Base-by-base conservation (phyloP, 2,797 vertebrate genomes). In the Sebastes jordani region DNA sequence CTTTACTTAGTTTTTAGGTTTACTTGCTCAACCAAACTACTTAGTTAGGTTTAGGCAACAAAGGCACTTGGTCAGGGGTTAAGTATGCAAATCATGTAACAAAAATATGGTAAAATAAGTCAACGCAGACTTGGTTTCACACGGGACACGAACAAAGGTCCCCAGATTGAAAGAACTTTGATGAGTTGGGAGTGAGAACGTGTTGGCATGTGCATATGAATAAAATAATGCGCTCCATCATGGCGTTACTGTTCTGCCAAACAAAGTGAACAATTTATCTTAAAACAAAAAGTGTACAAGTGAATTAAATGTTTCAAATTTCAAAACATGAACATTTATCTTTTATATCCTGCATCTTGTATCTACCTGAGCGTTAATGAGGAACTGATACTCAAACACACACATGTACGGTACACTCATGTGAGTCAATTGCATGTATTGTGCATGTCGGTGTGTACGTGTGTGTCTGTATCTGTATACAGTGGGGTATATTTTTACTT, bases 401-500 rank as follows among this genome's bases (percentile, higher is more conserved):
- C 62, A 76, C 52, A 29, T 13, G 11, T 16, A 22, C 6, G 1
- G 9, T 16, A 20, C 23, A 22, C 52, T 69, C 2, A 54, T 38
- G 36, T 29, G 74, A 89, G 74, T 74, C 11, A 49, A 20, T 11
- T 58, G 71, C 56, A 54, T 78, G 78, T 62, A 29, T 78, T 67
- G 74, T 83, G 58, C 25, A 23, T 36, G 60, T 36, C 2, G 3
- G 23, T 59, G 71, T 63, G 34, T 16, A 10, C 14, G 68, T 66
- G 27, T 29, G 81, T 61, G 69, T 74, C 22, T 84, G 38, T 77
- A 4, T 74, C 75, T 76, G 71, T 81, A 76, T 89, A 83, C 71
- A 84, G 70, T 76, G 71, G 55, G 61, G 8, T 87, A 59, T 86
- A 72, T 73, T 78, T 82, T 80, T 72, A 76, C 54, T 77, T 69